Conservation (phyloP, 1,140 invertebrate genomes). For the Elysia chlorotica region DNA sequence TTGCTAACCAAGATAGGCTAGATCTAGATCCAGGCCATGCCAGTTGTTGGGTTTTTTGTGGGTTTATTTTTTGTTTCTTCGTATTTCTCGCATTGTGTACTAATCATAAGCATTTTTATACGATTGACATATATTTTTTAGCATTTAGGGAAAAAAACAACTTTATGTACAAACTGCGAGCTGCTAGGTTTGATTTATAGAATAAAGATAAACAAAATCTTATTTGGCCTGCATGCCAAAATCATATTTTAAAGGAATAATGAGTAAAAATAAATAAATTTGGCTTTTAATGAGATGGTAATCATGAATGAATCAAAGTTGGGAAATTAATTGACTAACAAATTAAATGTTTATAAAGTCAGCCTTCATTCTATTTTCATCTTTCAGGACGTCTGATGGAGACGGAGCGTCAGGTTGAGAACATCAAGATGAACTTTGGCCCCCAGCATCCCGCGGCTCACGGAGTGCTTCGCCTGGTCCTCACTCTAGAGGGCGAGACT, state of each 20-base stretch:
- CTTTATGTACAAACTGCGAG: too few relatives aligned
- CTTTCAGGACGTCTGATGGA: conserved; percentile 26
- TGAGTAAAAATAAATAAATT: neutral
- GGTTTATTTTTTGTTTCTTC: too few relatives aligned
- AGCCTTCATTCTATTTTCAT: neutral
- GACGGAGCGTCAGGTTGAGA: conserved; percentile 71
- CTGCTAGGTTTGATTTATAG: too few relatives aligned
- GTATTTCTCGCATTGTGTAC: too few relatives aligned
- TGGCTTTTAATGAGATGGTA: neutral
- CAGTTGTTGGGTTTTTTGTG: too few relatives aligned
- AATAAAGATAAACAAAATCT: neutral
- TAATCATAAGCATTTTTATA: too few relatives aligned
- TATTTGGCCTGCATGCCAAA: neutral
- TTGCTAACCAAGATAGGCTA: too few relatives aligned
- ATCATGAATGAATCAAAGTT: neutral
- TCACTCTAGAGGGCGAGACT: conserved; percentile 95
- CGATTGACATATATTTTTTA: too few relatives aligned
- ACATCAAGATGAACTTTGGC: conserved; percentile 92
- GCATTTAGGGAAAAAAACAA: too few relatives aligned
- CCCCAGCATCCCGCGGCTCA: conserved; percentile 99
- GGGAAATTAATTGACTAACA: neutral
- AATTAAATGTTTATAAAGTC: neutral
- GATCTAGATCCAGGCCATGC: too few relatives aligned
- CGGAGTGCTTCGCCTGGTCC: conserved; percentile 90
- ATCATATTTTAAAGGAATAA: neutral